These are phyloP conservation scores for Drosophila nigrodunni DNA, from an alignment of 1,140 invertebrate species.

Conservation along the genomic window DNA sequence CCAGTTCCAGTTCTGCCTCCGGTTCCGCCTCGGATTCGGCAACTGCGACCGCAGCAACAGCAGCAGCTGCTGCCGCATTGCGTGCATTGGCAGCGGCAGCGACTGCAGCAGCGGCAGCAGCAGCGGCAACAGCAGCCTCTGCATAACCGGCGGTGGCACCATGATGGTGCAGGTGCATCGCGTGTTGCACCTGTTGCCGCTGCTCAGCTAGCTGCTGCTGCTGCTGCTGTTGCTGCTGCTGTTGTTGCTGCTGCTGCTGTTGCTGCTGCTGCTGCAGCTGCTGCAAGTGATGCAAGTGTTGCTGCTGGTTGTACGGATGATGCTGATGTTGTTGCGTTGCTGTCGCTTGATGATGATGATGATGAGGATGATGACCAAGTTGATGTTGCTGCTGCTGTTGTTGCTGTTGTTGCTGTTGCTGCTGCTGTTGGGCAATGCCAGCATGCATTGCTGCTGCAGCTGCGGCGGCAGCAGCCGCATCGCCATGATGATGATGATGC, in stretches of 20 bases:
- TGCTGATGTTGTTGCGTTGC: constrained; percentile 61
- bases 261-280: constrained; percentile 72
- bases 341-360: constrained; percentile 24
- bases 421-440: constrained; percentile 7
- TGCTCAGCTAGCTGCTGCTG: constrained; percentile 53
- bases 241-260: constrained; percentile 56
- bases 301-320: constrained; percentile 80
- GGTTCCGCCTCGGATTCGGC: constrained; percentile 65
- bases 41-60: constrained; percentile 48
- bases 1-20: constrained; percentile 40
- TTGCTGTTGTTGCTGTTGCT: constrained; percentile 6
- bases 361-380: constrained; percentile 15
- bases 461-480: constrained; percentile 6
- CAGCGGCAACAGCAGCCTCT: constrained; percentile 73
- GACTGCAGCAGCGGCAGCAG: constrained; percentile 69
- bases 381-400: constrained; percentile 23
- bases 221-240: constrained; percentile 63
- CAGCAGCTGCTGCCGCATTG: constrained; percentile 61
- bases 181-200: constrained; percentile 57
- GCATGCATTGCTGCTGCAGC: constrained; percentile 13
- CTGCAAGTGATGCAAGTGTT: constrained; percentile 76
- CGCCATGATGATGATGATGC: constrained; percentile 44
- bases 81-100: constrained; percentile 67
- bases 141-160: constrained; percentile 54
- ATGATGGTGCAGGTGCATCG: constrained; percentile 69